Evolutionary conservation across 2,888 invertebrate genomes (phyloP).

Genomic region (Pegoplata infirma): DNA sequence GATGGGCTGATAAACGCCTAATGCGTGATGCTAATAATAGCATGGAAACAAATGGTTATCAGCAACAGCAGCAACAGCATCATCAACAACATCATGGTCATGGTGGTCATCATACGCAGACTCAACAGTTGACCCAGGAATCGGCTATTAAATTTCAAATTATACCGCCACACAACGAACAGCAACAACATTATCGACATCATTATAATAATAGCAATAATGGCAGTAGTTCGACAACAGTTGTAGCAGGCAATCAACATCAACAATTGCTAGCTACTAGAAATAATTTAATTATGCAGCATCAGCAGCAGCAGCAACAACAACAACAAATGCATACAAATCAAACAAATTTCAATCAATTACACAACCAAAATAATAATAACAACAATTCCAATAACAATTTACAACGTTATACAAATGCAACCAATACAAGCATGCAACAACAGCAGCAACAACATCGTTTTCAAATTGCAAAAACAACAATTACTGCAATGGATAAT

Average conservation of each 20-base stretch:
- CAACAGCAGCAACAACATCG: constrained; percentile 66
- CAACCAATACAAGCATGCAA: constrained; percentile 67
- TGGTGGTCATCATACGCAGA: constrained; percentile 70
- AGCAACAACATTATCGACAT: constrained; percentile 70
- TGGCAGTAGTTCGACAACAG: constrained; percentile 56
- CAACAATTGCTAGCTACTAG: constrained; percentile 66
- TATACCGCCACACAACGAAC: constrained; percentile 74
- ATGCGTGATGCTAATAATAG: constrained; percentile 67
- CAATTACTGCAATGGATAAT: constrained; percentile 74
- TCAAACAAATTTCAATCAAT: constrained; percentile 62
- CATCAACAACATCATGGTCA: constrained; percentile 71
- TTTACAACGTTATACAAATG: constrained; percentile 64
- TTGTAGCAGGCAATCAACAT: constrained; percentile 62
- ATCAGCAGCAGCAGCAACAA: constrained; percentile 70
- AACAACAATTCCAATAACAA: constrained; percentile 66
- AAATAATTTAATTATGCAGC: constrained; percentile 75
- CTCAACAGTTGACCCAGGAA: constrained; percentile 73
- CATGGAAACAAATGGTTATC: constrained; percentile 69
- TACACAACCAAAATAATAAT: constrained; percentile 68
- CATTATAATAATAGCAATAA: constrained; percentile 55
- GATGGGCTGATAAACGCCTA: constrained; percentile 76
- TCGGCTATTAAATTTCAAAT: constrained; percentile 77
- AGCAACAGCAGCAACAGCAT: constrained; percentile 65
- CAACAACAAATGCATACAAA: constrained; percentile 66
- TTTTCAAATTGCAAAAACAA: constrained; percentile 75